These are phyloP conservation scores for Myzus persicae DNA, from an alignment of 1,140 invertebrate genomes.

Conservation along the genomic window DNA sequence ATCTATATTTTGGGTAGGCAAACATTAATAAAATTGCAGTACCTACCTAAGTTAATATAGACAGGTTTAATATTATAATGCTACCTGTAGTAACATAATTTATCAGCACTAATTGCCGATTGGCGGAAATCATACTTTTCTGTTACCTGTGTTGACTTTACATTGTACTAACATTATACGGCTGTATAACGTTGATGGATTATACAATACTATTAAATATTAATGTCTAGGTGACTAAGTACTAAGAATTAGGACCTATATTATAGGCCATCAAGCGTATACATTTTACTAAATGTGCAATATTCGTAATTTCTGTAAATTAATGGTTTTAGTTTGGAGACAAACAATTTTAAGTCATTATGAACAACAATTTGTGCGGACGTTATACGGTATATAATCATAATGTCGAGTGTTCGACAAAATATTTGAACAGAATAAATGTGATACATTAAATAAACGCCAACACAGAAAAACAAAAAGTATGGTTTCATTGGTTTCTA, in stretches of 20 bases:
- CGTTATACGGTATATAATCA: neutral
- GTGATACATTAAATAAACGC: neutral
- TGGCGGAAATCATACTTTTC: neutral
- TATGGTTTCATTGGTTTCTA: neutral
- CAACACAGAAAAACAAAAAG: neutral
- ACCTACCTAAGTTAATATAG: neutral
- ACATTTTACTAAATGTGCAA: neutral
- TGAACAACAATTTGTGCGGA: neutral
- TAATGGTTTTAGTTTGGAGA: neutral
- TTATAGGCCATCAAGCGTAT: neutral
- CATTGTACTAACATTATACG: neutral
- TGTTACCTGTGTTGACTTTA: neutral
- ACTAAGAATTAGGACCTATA: too few relatives aligned
- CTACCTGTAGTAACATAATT: neutral
- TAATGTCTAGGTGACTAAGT: neutral
- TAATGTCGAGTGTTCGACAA: neutral
- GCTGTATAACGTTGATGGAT: neutral
- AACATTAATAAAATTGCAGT: neutral
- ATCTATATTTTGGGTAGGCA: neutral
- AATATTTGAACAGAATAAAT: constrained; percentile 6
- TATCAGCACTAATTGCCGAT: neutral
- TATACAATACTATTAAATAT: too few relatives aligned
- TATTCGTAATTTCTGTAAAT: neutral
- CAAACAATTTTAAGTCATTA: neutral
- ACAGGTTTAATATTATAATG: neutral